Percentiles rank a stretch among this genome's conserved stretches.
Evolutionary conservation across 1,140 invertebrate genomes (phyloP).

Genomic region (Drosophila malerkotliana): DNA sequence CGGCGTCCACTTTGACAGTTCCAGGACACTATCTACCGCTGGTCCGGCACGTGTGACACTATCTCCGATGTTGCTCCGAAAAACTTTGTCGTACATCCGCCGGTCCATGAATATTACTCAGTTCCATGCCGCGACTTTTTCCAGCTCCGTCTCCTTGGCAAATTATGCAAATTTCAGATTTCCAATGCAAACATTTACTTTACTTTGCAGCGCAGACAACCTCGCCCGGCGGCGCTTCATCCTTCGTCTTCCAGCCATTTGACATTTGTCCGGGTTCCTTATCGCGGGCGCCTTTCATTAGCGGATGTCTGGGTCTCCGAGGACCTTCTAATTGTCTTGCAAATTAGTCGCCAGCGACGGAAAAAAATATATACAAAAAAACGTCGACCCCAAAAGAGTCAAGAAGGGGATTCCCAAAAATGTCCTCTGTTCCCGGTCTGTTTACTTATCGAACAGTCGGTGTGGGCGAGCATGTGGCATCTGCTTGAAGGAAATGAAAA

Average conservation of each 20-base stretch:
- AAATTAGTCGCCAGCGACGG: conserved; percentile 65
- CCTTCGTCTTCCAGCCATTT: conserved; percentile 40
- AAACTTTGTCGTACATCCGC: conserved; percentile 23
- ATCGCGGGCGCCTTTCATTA: conserved; percentile 74
- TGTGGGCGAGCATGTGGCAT: conserved; percentile 55
- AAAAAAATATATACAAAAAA: conserved; percentile 31
- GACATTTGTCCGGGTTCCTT: conserved; percentile 75
- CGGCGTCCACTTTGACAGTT: conserved; percentile 76
- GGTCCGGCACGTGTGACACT: conserved; percentile 61
- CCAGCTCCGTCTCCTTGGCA: conserved; percentile 46
- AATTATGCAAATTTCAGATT: conserved; percentile 83
- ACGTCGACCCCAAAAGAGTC: conserved; percentile 39
- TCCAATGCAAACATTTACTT: conserved; percentile 83
- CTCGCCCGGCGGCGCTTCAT: conserved; percentile 28
- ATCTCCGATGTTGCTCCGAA: conserved; percentile 34
- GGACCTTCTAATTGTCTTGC: conserved; percentile 81
- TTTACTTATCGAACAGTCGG: conserved; percentile 58
- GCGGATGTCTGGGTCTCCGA: conserved; percentile 57
- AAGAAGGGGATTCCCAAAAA: conserved; percentile 18
- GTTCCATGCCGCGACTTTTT: neutral
- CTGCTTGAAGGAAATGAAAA: conserved; percentile 79
- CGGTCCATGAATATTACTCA: conserved; percentile 69
- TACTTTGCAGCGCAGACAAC: conserved; percentile 75
- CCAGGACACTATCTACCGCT: conserved; percentile 56
- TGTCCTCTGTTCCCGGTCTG: conserved; percentile 6